Conservation (phyloP, 92 coral and sea anemone species). For the Porites divaricata region DNA sequence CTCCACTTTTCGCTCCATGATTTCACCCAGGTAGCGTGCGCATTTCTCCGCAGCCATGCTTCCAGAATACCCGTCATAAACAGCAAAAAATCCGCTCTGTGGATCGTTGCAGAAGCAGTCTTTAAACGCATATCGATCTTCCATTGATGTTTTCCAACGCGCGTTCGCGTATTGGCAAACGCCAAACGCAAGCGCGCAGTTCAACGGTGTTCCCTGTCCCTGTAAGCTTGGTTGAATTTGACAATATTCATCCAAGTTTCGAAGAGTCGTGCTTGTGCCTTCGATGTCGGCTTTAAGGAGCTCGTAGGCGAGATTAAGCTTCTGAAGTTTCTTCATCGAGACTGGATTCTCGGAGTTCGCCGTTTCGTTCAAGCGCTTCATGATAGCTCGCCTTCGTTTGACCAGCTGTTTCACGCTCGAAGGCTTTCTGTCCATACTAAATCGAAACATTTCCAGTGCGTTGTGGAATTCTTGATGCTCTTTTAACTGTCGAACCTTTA, state of each 20-base stretch:
- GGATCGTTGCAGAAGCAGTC: slow-evolving; percentile 84
- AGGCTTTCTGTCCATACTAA: slow-evolving; percentile 75
- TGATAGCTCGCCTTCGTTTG: slow-evolving; percentile 77
- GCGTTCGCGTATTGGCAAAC: slow-evolving; percentile 87
- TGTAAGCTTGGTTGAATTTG: slow-evolving; percentile 50
- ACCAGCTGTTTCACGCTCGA: slow-evolving; percentile 70
- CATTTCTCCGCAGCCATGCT: slow-evolving; percentile 93
- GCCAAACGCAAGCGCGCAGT: slow-evolving; percentile 81
- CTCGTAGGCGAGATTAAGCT: slow-evolving; percentile 87
- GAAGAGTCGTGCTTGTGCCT: slow-evolving; percentile 64
- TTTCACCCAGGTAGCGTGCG: slow-evolving; percentile 81
- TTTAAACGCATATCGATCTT: slow-evolving; percentile 78
- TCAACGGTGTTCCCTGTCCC: slow-evolving; percentile 61
- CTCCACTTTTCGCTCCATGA: slow-evolving; percentile 76
- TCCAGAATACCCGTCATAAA: slow-evolving; percentile 95
- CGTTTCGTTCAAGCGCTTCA: slow-evolving; percentile 74
- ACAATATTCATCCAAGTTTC: slow-evolving; percentile 56
- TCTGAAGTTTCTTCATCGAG: slow-evolving; percentile 77
- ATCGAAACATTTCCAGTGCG: slow-evolving; percentile 78
- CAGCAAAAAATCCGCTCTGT: slow-evolving; percentile 84
- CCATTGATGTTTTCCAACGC: slow-evolving; percentile 92
- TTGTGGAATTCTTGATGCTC: slow-evolving; percentile 90
- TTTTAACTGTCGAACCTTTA: slow-evolving; percentile 68
- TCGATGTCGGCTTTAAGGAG: slow-evolving; percentile 78
- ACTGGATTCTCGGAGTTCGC: slow-evolving; percentile 83